phyloP scores from a whole-genome alignment of 2,888 invertebrate genomes.

The Yponomeuta sedellus region DNA sequence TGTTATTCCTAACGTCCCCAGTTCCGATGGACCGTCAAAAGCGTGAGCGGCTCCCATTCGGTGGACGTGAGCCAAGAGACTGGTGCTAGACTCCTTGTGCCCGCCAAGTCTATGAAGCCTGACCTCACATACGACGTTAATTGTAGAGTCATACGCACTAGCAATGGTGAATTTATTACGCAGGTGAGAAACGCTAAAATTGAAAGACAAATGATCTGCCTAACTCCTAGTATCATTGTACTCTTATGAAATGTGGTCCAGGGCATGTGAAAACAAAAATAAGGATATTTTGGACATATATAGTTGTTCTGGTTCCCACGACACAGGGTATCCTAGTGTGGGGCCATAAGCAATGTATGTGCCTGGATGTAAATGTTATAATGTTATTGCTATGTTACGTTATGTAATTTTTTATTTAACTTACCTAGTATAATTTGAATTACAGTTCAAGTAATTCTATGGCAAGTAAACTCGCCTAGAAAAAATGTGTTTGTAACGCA shows the following conservation, averaged over 20 bases:
- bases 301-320: too few relatives aligned
- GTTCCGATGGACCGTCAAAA: slow-evolving; percentile 45
- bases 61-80: slow-evolving; percentile 31
- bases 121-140: slow-evolving; percentile 36
- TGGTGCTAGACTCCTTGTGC: slow-evolving; percentile 39
- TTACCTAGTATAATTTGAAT: too few relatives aligned
- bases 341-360: too few relatives aligned
- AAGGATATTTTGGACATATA: background rate
- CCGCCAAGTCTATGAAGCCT: slow-evolving; percentile 32
- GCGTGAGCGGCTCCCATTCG: slow-evolving; percentile 21
- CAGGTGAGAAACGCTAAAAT: slow-evolving; percentile 32
- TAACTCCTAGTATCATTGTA: too few relatives aligned
- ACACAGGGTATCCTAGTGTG: too few relatives aligned
- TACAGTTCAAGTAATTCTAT: background rate
- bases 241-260: too few relatives aligned
- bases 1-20: slow-evolving; percentile 20
- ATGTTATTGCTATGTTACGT: background rate
- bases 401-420: background rate
- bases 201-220: too few relatives aligned
- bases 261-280: too few relatives aligned
- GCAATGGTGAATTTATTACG: slow-evolving; percentile 35
- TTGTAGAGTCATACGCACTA: slow-evolving; percentile 35
- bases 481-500: too few relatives aligned
- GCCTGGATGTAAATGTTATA: too few relatives aligned
- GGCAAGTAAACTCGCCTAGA: too few relatives aligned